A percentile compares a stretch with the other conserved stretches of the same genome.
Conservation (phyloP, 2,797 vertebrate species). For the Smutsia temminckii region DNA sequence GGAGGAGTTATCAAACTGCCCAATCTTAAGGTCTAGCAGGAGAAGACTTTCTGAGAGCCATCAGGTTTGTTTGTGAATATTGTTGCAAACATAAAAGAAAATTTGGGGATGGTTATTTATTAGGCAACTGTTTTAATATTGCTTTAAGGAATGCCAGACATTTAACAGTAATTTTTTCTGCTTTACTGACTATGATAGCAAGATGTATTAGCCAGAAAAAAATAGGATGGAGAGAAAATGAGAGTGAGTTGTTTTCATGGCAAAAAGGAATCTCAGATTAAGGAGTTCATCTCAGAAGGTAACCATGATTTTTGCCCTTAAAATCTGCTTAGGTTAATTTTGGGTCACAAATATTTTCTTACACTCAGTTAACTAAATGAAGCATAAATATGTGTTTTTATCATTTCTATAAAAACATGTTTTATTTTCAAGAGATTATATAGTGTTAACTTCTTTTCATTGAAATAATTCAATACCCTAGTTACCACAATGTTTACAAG, state of each 20-base stretch:
- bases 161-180: not conserved
- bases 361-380: not conserved
- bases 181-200: not conserved
- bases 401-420: not conserved
- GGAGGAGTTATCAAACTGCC: not conserved
- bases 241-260: not conserved
- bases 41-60: not conserved
- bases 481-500: not conserved
- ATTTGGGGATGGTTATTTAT: not conserved
- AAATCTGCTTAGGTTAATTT: not conserved
- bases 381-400: not conserved
- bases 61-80: not conserved
- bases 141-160: not conserved
- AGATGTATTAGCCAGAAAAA: not conserved
- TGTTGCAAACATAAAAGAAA: not conserved
- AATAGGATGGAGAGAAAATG: not conserved
- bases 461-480: not conserved
- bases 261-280: not conserved
- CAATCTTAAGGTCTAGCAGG: not conserved
- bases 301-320: not conserved
- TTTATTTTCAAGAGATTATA: not conserved
- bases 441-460: not conserved
- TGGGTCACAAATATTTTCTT: not conserved
- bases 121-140: not conserved
- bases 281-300: not conserved